Evolutionary conservation across 2,888 invertebrate species (phyloP), one percentile per base, ranked within the genome.

Genomic region (Teleogryllus oceanicus): DNA sequence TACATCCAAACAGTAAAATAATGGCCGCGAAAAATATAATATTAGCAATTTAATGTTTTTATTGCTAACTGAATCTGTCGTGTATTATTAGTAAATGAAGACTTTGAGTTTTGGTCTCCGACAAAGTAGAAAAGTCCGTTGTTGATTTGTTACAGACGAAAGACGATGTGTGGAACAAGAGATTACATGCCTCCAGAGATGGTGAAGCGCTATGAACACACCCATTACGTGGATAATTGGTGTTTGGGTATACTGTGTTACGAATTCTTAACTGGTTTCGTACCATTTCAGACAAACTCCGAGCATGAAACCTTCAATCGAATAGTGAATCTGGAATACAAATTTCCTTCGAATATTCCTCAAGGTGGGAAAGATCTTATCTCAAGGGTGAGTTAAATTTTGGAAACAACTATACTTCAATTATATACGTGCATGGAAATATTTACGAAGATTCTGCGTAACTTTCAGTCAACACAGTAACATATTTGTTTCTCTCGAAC

Each of bases 131-230:
- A 24, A 24, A 24, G 24, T 24, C 24, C 24, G 24, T 24, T 24
- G 24, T 24, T 24, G 24, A 24, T 24, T 24, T 24, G 24, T 24
- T 24, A 80, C 84, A 94, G 94, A 85, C 92, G 97, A 74, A 93
- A 93, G 83, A 98, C 98, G 2, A 91, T 98, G 89, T 98, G 98
- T 85, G 98, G 98, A 2, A 98, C 98, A 0, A 88, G 97, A 75
- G 98, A 98, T 88, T 98, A 98, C 87, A 88, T 98, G 49, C 96
- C 98, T 0, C 98, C 98, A 12, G 99, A 99, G 89, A 99, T 99
- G 97, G 92, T 99, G 11, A 92, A 92, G 83, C 92, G 94, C 0
- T 90, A 92, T 84, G 88, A 90, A 0, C 98, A 99, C 85, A 92
- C 95, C 84, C 92, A 94, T 80, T 92, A 91, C 82, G 94, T 96